Evolutionary conservation across 2,113 vertebrate species (phyloP).

Genomic region (Pantherophis guttatus): DNA sequence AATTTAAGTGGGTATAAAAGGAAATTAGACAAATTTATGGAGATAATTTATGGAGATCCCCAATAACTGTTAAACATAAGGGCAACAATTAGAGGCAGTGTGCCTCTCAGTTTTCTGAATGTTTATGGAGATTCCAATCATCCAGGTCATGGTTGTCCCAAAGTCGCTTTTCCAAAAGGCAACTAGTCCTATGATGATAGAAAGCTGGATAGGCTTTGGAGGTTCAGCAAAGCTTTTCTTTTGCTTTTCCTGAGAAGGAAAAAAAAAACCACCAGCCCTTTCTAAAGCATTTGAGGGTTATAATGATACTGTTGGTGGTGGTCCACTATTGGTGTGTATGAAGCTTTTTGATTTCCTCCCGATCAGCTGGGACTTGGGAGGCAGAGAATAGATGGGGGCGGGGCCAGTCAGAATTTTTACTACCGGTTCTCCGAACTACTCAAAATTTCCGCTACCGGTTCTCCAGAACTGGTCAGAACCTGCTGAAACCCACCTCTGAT

Average conservation of each 20-base stretch:
- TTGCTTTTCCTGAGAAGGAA: background rate
- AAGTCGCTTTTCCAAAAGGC: no score
- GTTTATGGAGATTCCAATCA: background rate
- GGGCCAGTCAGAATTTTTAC: no score
- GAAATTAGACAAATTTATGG: background rate
- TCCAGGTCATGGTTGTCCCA: no score
- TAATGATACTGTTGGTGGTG: background rate
- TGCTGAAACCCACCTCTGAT: background rate
- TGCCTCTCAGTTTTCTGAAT: background rate
- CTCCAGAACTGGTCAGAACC: no score
- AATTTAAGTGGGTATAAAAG: background rate
- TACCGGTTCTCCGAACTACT: no score
- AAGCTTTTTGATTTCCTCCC: background rate
- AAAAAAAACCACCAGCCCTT: background rate
- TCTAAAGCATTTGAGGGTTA: background rate
- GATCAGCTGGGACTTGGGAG: no score
- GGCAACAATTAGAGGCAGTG: background rate
- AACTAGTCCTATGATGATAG: background rate
- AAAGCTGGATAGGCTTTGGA: background rate
- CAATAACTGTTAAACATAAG: background rate
- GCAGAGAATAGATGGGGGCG: no score
- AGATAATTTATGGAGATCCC: background rate
- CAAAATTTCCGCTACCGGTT: no score
- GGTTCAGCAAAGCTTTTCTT: background rate
- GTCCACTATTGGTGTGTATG: background rate